Evolutionary conservation across 2,888 invertebrate genomes (phyloP), one percentile per base, ranked within the genome.

Genomic region (Caenorhabditis parvicauda): DNA sequence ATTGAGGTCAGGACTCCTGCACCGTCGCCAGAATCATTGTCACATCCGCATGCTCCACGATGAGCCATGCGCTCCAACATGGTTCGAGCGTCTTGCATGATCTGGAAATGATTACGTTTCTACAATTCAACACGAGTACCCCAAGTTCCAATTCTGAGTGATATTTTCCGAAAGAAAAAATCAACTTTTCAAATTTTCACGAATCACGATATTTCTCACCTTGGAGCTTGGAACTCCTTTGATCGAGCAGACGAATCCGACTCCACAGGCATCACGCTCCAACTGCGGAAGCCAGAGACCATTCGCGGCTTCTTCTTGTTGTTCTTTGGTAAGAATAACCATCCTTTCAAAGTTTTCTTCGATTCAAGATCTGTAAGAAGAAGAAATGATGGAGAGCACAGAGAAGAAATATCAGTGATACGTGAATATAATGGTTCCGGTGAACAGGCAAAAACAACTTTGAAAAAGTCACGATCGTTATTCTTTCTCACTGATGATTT

Each of bases 21-120:
- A 65, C 98, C 98, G 84, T 98, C 98, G 57, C 98, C 98, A 50
- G 95, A 94, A 84, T 96, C 94, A 84, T 96, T 96, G 86, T 98
- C 98, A 85, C 95, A 94, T 39, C 94, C 92, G 85, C 94, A 95
- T 48, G 96, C 98, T 79, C 98, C 98, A 71, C 98, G 90, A 85
- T 98, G 98, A 86, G 93, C 92, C 96, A 98, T 98, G 81, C 96
- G 90, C 83, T 89, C 89, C 61, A 96, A 90, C 85, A 96, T 87
- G 74, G 87, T 89, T 84, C 93, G 89, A 52, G 96, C 93, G 89
- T 98, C 94, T 81, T 89, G 88, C 77, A 98, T 87, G 82, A 98
- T 93, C 91, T 93, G 82, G 27, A 83, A 81, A 63, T 4, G 22
- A 49, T 35, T 32, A 17, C 17, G 3, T 14, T 17, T 2, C 5